Conservation (phyloP, 2,797 vertebrate genomes). For the Leptoclinus maculatus region DNA sequence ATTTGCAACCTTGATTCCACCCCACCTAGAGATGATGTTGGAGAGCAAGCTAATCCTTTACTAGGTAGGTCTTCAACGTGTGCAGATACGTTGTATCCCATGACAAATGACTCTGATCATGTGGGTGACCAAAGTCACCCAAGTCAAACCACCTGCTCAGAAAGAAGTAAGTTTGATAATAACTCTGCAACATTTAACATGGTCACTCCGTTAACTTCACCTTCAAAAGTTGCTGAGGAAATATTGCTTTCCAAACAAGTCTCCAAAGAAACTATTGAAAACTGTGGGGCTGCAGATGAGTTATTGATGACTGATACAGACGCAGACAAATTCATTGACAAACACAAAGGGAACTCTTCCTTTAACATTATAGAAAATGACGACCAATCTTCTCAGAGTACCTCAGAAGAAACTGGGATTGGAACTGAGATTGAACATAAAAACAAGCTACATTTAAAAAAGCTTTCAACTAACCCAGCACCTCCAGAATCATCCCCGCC, state of each 20-base stretch:
- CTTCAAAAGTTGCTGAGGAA: slow-evolving; percentile 39
- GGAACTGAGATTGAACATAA: slow-evolving; percentile 23
- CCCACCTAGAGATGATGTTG: slow-evolving; percentile 35
- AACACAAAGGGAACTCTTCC: slow-evolving; percentile 22
- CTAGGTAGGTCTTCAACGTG: slow-evolving; percentile 18
- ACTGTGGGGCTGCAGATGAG: slow-evolving; percentile 27
- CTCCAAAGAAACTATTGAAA: slow-evolving; percentile 32
- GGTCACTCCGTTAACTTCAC: slow-evolving; percentile 4
- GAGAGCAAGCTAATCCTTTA: slow-evolving; percentile 25
- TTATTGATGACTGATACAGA: slow-evolving; percentile 10
- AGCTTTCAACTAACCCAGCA: slow-evolving; percentile 9
- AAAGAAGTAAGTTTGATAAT: slow-evolving; percentile 27
- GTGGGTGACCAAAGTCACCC: slow-evolving; percentile 9
- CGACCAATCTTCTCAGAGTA: slow-evolving; percentile 6
- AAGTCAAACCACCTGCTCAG: slow-evolving; percentile 33
- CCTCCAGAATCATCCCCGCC: slow-evolving; percentile 15
- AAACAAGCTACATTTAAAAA: slow-evolving; percentile 25
- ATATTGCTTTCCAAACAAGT: slow-evolving; percentile 22
- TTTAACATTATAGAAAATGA: slow-evolving; percentile 19
- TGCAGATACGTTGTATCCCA: slow-evolving; percentile 32
- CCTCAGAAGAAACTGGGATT: slow-evolving; percentile 24
- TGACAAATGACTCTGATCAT: slow-evolving; percentile 47
- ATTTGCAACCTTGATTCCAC: slow-evolving; percentile 52
- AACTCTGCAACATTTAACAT: slow-evolving; percentile 2
- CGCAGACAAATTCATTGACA: slow-evolving; percentile 1